phyloP scores from a whole-genome alignment of 2,888 invertebrate species.

The Dermolepida albohirtum region DNA sequence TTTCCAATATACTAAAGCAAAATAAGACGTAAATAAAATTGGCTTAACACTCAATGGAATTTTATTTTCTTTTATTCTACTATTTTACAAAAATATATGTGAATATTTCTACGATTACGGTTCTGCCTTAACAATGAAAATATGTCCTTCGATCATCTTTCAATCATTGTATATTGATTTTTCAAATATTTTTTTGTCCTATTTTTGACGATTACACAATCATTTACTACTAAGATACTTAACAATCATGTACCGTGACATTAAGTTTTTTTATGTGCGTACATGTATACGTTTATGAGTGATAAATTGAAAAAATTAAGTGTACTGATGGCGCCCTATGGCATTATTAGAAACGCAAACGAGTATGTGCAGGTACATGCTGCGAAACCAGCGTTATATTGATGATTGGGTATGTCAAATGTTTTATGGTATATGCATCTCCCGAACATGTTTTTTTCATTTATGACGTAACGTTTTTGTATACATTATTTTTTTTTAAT shows the following conservation, averaged over 20 bases:
- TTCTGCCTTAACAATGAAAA: too few species aligned
- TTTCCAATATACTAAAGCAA: too few species aligned
- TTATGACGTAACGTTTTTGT: conserved; percentile 11
- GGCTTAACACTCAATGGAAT: too few species aligned
- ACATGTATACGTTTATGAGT: too few species aligned
- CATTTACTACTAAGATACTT: background rate
- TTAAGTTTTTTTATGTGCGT: background rate
- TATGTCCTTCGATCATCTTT: too few species aligned
- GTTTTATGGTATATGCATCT: background rate
- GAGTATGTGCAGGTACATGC: background rate
- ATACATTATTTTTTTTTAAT: conserved; percentile 16
- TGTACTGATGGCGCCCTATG: conserved; percentile 12
- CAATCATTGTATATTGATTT: background rate
- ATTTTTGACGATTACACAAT: conserved; percentile 16
- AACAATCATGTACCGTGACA: background rate
- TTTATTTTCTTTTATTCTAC: too few species aligned
- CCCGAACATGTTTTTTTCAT: conserved; percentile 22
- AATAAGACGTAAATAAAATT: too few species aligned
- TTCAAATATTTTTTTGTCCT: conserved; percentile 11
- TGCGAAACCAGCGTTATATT: background rate
- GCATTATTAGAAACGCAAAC: conserved; percentile 16
- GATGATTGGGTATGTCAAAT: background rate
- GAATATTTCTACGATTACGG: too few species aligned
- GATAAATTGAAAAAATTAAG: too few species aligned
- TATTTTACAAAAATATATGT: too few species aligned